Evolutionary conservation across 2,888 invertebrate genomes (phyloP).

Genomic region (Ypsolopha scabrella): DNA sequence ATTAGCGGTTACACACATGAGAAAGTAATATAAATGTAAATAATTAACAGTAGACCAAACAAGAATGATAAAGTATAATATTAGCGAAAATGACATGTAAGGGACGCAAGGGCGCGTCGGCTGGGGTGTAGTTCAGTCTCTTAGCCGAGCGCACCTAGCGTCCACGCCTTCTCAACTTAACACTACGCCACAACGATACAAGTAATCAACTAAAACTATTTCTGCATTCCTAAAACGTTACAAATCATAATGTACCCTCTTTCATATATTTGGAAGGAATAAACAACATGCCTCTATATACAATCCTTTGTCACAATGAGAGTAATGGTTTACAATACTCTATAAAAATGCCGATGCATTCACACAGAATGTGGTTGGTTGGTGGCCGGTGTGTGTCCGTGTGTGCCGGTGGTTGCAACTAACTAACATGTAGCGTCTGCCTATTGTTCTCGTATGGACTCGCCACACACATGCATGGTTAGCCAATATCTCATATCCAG

Average conservation of each 20-base stretch:
- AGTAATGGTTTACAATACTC: constrained; percentile 34
- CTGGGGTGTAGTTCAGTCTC: constrained; percentile 66
- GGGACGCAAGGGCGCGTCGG: constrained; percentile 31
- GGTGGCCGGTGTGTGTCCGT: constrained; percentile 4
- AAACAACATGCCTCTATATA: constrained; percentile 53
- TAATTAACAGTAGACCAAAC: constrained; percentile 52
- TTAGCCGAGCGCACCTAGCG: constrained; percentile 47
- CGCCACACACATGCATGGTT: constrained; percentile 15
- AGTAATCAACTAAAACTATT: constrained; percentile 65
- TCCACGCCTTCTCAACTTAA: constrained; percentile 43
- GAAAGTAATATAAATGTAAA: constrained; percentile 49
- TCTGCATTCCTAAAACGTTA: constrained; percentile 52
- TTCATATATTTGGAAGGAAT: constrained; percentile 55
- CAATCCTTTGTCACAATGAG: constrained; percentile 43
- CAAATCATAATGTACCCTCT: constrained; percentile 51
- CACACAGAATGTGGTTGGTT: constrained; percentile 25
- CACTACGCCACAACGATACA: constrained; percentile 65
- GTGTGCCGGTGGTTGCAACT: background rate
- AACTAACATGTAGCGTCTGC: background rate
- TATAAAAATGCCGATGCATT: constrained; percentile 28
- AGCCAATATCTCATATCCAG: constrained; percentile 20
- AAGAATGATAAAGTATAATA: constrained; percentile 49
- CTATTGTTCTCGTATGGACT: background rate
- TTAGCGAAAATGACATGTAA: constrained; percentile 52
- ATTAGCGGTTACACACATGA: constrained; percentile 56